phyloP scores from a whole-genome alignment of 2,113 vertebrate species.

The Emydura subglobosa region DNA sequence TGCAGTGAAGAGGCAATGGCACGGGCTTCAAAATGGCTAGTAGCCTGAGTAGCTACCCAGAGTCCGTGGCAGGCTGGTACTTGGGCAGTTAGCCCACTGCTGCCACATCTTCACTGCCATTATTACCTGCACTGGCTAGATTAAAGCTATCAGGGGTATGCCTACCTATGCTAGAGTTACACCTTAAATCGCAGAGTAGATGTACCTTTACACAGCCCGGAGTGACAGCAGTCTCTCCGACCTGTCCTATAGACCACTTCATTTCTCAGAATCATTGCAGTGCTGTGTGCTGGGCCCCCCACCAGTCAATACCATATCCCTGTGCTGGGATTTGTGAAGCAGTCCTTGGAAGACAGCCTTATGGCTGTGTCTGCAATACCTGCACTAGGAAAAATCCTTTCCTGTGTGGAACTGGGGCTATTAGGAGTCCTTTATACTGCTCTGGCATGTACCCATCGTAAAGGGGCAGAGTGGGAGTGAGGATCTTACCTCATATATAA shows the following conservation, averaged over 20 bases:
- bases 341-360: background rate
- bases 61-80: too few species aligned
- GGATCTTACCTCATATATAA: background rate
- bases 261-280: fast-evolving
- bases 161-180: background rate
- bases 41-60: too few species aligned
- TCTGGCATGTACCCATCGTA: background rate
- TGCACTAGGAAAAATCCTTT: background rate
- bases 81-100: background rate
- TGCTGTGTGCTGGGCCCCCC: background rate
- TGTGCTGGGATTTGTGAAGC: background rate
- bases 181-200: too few species aligned
- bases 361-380: background rate
- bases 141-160: too few species aligned
- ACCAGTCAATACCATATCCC: background rate
- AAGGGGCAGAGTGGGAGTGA: background rate
- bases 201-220: background rate
- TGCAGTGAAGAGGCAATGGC: too few species aligned
- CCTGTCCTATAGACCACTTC: fast-evolving
- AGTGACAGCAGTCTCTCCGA: background rate
- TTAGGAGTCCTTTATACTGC: background rate
- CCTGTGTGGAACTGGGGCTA: background rate
- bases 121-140: background rate
- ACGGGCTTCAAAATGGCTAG: too few species aligned
- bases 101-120: background rate